Percentiles rank a stretch among this genome's conserved stretches.
phyloP scores from a whole-genome alignment of 2,797 vertebrate species.

The Setipinna tenuifilis region DNA sequence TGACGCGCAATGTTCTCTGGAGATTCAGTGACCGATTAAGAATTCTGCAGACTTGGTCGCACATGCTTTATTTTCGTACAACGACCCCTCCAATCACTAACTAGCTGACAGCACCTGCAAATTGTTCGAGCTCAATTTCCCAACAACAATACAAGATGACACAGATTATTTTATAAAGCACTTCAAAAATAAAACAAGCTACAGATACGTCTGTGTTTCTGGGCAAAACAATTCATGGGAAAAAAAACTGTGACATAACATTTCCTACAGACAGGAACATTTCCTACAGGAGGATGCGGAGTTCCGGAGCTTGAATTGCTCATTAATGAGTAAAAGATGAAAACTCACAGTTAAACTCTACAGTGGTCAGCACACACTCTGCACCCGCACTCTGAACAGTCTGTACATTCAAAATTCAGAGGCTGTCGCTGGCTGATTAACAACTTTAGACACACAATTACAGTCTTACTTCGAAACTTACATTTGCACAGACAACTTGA shows the following conservation, averaged over 20 bases:
- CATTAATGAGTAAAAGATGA: conserved; percentile 9
- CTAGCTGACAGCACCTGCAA: not conserved
- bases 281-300: not conserved
- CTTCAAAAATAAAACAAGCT: not conserved
- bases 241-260: not conserved
- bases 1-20: not conserved
- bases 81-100: conserved; percentile 9
- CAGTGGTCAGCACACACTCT: too few relatives aligned
- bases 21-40: not conserved
- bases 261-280: too few relatives aligned
- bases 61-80: not conserved
- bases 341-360: not conserved
- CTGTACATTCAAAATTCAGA: not conserved
- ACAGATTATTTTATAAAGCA: not conserved
- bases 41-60: not conserved
- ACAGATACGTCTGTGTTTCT: not conserved
- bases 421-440: not conserved
- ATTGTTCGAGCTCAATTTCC: not conserved
- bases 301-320: not conserved
- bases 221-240: not conserved
- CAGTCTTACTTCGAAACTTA: not conserved
- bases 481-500: not conserved
- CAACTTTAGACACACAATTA: not conserved
- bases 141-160: not conserved
- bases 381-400: not conserved